phyloP scores from a whole-genome alignment of 2,113 vertebrate species.

The Nothobranchius kuhntae region DNA sequence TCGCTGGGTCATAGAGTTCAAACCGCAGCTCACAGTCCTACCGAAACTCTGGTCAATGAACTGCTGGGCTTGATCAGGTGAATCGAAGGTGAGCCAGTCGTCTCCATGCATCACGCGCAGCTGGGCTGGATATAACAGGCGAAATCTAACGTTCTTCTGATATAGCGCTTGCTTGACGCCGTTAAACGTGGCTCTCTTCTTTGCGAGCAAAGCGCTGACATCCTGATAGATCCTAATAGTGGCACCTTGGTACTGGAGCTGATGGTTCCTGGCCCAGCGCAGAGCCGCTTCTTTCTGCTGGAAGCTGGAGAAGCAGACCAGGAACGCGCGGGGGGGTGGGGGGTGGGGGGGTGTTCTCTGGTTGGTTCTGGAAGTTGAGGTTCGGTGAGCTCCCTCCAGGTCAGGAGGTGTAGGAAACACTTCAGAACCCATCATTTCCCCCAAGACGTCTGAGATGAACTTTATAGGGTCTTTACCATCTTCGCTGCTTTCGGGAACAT shows the following conservation, averaged over 20 bases:
- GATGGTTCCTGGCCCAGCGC: neutral
- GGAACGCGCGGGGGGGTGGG: neutral
- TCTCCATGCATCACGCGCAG: neutral
- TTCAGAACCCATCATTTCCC: neutral
- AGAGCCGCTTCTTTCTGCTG: neutral
- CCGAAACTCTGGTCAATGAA: neutral
- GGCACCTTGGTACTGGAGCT: neutral
- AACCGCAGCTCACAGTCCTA: neutral
- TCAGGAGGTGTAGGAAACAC: neutral
- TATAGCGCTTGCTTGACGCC: neutral
- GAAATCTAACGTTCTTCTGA: neutral
- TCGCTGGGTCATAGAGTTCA: no score
- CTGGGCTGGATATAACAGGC: neutral
- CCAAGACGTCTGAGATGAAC: neutral
- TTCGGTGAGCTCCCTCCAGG: neutral
- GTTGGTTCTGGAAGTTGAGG: neutral
- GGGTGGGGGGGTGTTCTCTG: neutral
- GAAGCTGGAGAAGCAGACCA: conserved; percentile 9
- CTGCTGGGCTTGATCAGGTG: conserved; percentile 7
- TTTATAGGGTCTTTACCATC: neutral
- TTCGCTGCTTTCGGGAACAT: neutral
- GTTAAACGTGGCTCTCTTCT: conserved; percentile 1
- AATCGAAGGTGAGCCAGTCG: neutral
- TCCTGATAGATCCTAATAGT: conserved; percentile 1
- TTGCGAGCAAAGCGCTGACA: neutral